Evolutionary conservation across 92 coral and sea anemone genomes (phyloP).

Genomic region (Pocillopora grandis): DNA sequence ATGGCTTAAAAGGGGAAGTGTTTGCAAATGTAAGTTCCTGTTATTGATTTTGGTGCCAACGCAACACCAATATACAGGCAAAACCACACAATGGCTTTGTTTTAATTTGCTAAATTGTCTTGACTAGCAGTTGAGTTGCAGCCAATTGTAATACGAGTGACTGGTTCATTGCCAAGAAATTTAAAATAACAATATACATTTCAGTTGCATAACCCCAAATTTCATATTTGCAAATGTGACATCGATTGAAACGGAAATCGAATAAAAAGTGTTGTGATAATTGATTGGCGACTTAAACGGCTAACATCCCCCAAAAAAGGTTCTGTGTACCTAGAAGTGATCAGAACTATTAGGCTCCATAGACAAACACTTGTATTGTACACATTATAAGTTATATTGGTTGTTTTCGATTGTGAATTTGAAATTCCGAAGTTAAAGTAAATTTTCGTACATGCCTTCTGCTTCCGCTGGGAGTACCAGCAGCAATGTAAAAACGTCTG

Average conservation of each 20-base stretch:
- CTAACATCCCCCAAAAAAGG: not conserved
- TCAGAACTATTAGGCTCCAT: not conserved
- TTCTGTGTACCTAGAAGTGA: not conserved
- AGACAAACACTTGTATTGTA: not conserved
- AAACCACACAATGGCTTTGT: conserved; percentile 11
- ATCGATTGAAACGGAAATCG: not conserved
- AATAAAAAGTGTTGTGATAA: not conserved
- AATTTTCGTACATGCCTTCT: too few relatives aligned
- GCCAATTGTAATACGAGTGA: conserved; percentile 7
- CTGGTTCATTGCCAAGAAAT: conserved; percentile 7
- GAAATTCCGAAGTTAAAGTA: too few relatives aligned
- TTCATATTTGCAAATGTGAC: too few relatives aligned
- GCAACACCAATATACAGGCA: not conserved
- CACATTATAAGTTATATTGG: not conserved
- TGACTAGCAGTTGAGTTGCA: not conserved
- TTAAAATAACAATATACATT: too few relatives aligned
- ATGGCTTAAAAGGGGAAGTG: not conserved
- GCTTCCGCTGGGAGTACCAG: too few relatives aligned
- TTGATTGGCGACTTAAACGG: not conserved
- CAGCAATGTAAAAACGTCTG: too few relatives aligned
- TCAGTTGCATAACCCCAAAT: not conserved
- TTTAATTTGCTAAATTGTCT: not conserved
- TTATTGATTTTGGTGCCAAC: conserved; percentile 17
- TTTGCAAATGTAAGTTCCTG: not conserved
- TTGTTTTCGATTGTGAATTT: not conserved